These are phyloP conservation scores for Perdix hodgsoniae DNA, from an alignment of 2,797 vertebrate species.

Conservation along the genomic window DNA sequence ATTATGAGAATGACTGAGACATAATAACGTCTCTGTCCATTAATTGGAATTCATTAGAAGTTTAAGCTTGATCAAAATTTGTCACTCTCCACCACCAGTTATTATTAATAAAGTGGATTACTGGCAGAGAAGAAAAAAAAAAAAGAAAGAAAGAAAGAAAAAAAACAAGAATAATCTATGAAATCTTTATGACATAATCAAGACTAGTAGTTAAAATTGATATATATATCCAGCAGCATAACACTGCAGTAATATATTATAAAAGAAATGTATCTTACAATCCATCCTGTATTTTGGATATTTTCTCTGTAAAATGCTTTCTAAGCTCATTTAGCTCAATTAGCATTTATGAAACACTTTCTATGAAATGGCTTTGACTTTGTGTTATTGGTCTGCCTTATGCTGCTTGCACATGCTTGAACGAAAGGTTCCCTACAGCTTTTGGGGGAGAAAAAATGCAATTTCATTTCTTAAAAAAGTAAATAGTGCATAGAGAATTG, in stretches of 20 bases:
- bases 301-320: slow-evolving; percentile 12
- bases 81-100: not conserved
- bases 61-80: not conserved
- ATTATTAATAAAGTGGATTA: slow-evolving; percentile 11
- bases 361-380: slow-evolving; percentile 22
- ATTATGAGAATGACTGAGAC: not conserved
- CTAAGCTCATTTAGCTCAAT: slow-evolving; percentile 16
- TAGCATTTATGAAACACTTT: slow-evolving; percentile 24
- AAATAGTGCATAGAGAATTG: not conserved
- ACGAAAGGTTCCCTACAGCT: not conserved
- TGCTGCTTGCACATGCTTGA: not conserved
- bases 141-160: not conserved
- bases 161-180: not conserved
- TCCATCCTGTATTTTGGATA: not conserved
- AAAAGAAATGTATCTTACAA: not conserved
- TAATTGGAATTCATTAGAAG: slow-evolving; percentile 4
- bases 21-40: not conserved
- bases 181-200: not conserved
- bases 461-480: not conserved
- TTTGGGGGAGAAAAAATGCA: not conserved
- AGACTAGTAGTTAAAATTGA: not conserved
- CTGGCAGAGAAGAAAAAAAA: not conserved
- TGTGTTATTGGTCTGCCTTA: not conserved
- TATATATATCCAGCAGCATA: not conserved
- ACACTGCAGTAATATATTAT: not conserved